Percentiles rank a stretch among this genome's conserved stretches.
Evolutionary conservation across 1,140 invertebrate species (phyloP).

Genomic region (Sinella curviseta): DNA sequence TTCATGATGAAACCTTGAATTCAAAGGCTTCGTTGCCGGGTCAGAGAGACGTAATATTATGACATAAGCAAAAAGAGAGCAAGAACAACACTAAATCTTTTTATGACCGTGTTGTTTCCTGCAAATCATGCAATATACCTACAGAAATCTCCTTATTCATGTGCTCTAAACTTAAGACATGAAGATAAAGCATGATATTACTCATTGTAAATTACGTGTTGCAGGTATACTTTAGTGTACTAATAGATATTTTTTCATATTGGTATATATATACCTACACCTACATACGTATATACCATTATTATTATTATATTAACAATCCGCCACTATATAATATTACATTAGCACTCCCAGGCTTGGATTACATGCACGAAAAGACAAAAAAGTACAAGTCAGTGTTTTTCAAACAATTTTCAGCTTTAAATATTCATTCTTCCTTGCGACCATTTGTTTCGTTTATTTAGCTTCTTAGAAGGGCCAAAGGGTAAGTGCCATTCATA

Average conservation of each 20-base stretch:
- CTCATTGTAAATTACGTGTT: too few species aligned
- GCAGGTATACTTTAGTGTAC: too few species aligned
- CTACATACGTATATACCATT: too few species aligned
- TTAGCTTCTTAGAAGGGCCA: slow-evolving; percentile 12
- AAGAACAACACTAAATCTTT: background rate
- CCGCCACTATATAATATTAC: background rate
- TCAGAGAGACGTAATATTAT: background rate
- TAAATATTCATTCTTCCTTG: background rate
- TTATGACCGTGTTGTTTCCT: background rate
- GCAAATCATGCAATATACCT: slow-evolving; percentile 6
- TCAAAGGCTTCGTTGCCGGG: background rate
- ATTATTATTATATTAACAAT: too few species aligned
- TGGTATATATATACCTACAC: too few species aligned
- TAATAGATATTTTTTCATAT: too few species aligned
- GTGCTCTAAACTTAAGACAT: too few species aligned
- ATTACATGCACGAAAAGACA: background rate
- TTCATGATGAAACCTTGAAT: background rate
- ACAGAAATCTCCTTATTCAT: too few species aligned
- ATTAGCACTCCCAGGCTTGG: background rate
- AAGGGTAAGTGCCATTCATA: slow-evolving; percentile 23
- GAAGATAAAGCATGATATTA: too few species aligned
- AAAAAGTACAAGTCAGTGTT: background rate
- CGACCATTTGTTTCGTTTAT: background rate
- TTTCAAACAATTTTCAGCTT: background rate
- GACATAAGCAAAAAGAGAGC: background rate